Conservation (phyloP, 2,113 vertebrate genomes). For the Laticauda colubrina region DNA sequence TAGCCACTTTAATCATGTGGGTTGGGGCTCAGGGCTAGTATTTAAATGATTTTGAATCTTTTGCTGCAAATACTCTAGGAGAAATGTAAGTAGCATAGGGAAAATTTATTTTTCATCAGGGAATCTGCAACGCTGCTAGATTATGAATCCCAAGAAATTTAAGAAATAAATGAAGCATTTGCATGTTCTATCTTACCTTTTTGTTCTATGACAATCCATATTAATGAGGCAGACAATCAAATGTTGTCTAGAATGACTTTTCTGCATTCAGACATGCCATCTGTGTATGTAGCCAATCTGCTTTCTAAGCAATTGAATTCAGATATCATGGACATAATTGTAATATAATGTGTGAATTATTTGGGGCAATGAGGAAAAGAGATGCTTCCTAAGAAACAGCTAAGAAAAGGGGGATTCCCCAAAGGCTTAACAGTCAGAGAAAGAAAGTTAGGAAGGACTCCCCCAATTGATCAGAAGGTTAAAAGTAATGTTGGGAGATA, state of each 20-base stretch:
- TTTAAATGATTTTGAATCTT: neutral
- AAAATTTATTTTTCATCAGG: neutral
- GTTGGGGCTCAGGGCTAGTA: neutral
- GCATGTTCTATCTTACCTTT: neutral
- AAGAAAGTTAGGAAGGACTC: no score
- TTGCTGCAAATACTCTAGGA: neutral
- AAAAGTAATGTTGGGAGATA: neutral
- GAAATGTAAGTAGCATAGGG: neutral
- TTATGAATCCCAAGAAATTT: neutral
- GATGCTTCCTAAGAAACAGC: no score
- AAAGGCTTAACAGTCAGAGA: no score
- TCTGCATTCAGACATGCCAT: neutral
- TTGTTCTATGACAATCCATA: neutral
- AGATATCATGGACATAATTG: neutral
- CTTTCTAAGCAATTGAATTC: neutral
- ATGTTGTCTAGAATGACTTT: neutral
- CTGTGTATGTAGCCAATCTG: neutral
- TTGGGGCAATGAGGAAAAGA: neutral
- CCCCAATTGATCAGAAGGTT: neutral
- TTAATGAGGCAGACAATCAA: neutral
- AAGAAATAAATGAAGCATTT: neutral
- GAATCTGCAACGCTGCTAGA: neutral
- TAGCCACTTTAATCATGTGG: neutral
- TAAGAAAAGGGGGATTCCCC: no score
- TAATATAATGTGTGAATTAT: neutral